Evolutionary conservation across 2,797 vertebrate genomes (phyloP).

Genomic region (Pseudocheirus occidentalis): DNA sequence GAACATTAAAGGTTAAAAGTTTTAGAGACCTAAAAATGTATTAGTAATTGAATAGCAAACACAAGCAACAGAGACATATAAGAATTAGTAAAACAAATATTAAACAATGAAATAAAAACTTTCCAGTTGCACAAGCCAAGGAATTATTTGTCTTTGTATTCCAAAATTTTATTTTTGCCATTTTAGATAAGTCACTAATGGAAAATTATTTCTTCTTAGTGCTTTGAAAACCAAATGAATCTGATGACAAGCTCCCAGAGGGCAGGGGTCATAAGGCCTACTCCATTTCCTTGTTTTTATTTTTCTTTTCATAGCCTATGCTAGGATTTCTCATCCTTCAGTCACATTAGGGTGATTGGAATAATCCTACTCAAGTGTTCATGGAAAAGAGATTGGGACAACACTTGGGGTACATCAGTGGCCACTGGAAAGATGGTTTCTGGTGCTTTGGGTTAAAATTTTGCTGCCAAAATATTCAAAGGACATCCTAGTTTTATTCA

Average conservation of each 20-base stretch:
- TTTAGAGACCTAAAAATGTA: constrained; percentile 85
- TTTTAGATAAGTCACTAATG: constrained; percentile 77
- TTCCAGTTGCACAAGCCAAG: constrained; percentile 75
- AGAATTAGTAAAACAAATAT: constrained; percentile 87
- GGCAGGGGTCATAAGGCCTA: constrained; percentile 39
- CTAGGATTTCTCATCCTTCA: background rate
- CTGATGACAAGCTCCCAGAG: constrained; percentile 26
- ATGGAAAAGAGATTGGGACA: background rate
- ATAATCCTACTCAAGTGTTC: background rate
- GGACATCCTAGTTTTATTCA: background rate
- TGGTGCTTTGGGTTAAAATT: background rate
- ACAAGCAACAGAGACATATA: constrained; percentile 82
- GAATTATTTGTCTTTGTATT: constrained; percentile 75
- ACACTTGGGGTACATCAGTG: background rate
- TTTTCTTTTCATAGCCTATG: background rate
- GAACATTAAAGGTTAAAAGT: constrained; percentile 88
- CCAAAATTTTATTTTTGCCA: constrained; percentile 77
- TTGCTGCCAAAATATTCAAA: background rate
- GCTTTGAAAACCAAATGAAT: constrained; percentile 60
- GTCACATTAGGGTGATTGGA: background rate
- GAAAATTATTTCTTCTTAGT: constrained; percentile 63
- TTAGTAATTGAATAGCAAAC: constrained; percentile 86
- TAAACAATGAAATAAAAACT: constrained; percentile 80
- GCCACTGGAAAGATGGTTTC: background rate
- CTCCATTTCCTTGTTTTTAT: constrained; percentile 31